Conservation (phyloP, 2,113 vertebrate genomes). For the Microcebus tavaratra region DNA sequence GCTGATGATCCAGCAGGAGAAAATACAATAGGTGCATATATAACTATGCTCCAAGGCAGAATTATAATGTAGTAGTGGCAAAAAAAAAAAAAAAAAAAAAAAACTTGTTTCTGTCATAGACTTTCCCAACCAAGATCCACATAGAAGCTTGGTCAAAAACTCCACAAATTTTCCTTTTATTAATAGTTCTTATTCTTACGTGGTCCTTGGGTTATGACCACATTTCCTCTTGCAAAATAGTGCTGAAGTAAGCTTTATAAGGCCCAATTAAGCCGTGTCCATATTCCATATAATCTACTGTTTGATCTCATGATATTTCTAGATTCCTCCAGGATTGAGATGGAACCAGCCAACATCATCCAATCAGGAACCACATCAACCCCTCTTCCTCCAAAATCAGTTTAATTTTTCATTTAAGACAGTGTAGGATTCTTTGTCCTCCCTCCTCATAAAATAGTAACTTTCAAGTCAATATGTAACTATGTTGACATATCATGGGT, state of each 20-base stretch:
- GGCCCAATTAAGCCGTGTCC: neutral
- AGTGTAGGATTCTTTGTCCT: neutral
- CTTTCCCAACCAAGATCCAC: neutral
- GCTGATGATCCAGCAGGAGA: neutral
- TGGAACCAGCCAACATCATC: neutral
- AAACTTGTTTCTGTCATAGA: neutral
- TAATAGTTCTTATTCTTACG: neutral
- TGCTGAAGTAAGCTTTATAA: neutral
- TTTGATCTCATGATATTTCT: neutral
- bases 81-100: neutral
- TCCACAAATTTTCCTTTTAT: neutral
- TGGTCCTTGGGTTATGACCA: neutral
- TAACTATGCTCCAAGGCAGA: neutral
- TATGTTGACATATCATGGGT: neutral
- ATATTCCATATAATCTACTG: neutral
- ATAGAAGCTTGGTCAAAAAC: neutral
- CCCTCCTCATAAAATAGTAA: neutral
- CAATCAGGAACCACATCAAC: neutral
- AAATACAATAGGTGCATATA: neutral
- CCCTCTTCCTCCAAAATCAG: neutral
- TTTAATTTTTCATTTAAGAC: constrained; percentile 2
- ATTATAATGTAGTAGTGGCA: neutral
- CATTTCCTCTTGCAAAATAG: neutral
- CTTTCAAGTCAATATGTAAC: neutral
- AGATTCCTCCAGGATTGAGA: neutral